Base-by-base conservation (phyloP, 2,888 invertebrate species). In the Tuberolachnus salignus region DNA sequence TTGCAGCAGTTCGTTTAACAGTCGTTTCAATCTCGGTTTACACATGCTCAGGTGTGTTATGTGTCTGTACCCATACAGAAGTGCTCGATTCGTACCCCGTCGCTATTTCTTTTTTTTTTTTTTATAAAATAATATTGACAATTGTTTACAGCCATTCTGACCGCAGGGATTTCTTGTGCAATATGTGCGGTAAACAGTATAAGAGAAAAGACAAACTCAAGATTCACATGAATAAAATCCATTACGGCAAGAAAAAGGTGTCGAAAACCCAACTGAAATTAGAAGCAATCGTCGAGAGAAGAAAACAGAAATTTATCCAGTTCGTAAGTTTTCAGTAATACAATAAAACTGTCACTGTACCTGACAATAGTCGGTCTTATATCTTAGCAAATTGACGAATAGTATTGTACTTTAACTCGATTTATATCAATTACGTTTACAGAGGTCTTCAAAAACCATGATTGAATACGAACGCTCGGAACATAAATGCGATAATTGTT, bases 401-500 rank as follows among this genome's bases (percentile, higher is more conserved):
- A 34, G 6, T 34, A 34, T 34, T 3, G 3, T 34, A 34, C 6
- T 34, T n/a, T n/a, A n/a, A n/a, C n/a, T n/a, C n/a, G n/a, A n/a
- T n/a, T n/a, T n/a, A n/a, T n/a, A n/a, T n/a, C n/a, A n/a, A n/a
- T n/a, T n/a, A n/a, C n/a, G 34, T 34, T 57, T 74, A 57, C 9
- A 80, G 80, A 64, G 49, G 53, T 55, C 66, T n/a, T 14, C 72
- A 3, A 80, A 80, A 51, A 10, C 23, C 1, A 78, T 78, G 67
- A 51, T 69, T 19, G 78, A 78, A 6, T 78, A 78, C 16, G 69
- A 78, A 59, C 59, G 51, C 42, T 61, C 69, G 1, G 67, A 42
- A n/a, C 93, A 91, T 85, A 93, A 92, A 85, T 94, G 94, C 84
- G 90, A 91, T 83, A 87, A 88, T 69, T 94, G 94, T 85, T 86